A percentile compares a stretch with the other conserved stretches of the same genome.
These are phyloP conservation scores for Isichthys henryi DNA, from an alignment of 2,113 vertebrate species.

Conservation along the genomic window DNA sequence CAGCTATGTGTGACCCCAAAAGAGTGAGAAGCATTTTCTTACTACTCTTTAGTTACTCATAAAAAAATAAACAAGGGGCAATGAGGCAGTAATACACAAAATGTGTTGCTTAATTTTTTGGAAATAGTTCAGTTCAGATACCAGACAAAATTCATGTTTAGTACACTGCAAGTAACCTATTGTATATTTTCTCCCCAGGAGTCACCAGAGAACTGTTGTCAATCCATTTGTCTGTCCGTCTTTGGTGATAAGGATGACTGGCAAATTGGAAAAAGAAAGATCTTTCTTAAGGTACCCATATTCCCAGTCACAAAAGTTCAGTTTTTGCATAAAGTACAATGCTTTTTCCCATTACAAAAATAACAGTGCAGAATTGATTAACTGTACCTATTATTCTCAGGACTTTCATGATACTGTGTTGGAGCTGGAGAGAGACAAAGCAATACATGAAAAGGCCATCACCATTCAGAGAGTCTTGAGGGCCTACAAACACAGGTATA, in stretches of 20 bases:
- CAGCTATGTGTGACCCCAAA: slow-evolving; percentile 52
- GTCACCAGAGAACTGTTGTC: slow-evolving; percentile 52
- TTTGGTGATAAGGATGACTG: slow-evolving; percentile 66
- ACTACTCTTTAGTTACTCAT: not conserved
- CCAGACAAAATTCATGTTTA: not conserved
- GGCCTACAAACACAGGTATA: slow-evolving; percentile 76
- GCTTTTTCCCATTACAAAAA: not conserved
- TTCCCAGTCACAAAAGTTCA: not conserved
- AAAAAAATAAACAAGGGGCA: not conserved
- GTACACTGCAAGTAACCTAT: not conserved
- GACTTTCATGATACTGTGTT: slow-evolving; percentile 73
- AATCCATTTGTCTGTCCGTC: slow-evolving; percentile 60
- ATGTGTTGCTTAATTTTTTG: not conserved
- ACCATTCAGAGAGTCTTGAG: slow-evolving; percentile 78
- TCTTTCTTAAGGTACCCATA: slow-evolving; percentile 80
- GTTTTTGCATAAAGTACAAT: no score
- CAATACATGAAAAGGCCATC: slow-evolving; percentile 62
- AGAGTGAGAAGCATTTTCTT: slow-evolving; percentile 39
- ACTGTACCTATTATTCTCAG: slow-evolving; percentile 45
- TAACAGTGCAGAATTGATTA: not conserved
- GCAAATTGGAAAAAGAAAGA: slow-evolving; percentile 81
- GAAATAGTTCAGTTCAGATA: not conserved
- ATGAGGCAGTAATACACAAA: not conserved
- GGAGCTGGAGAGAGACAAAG: slow-evolving; percentile 64
- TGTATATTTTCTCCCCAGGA: slow-evolving; percentile 45